These are phyloP conservation scores for Julus scandinavius DNA, from an alignment of 2,888 invertebrate species.

Conservation along the genomic window DNA sequence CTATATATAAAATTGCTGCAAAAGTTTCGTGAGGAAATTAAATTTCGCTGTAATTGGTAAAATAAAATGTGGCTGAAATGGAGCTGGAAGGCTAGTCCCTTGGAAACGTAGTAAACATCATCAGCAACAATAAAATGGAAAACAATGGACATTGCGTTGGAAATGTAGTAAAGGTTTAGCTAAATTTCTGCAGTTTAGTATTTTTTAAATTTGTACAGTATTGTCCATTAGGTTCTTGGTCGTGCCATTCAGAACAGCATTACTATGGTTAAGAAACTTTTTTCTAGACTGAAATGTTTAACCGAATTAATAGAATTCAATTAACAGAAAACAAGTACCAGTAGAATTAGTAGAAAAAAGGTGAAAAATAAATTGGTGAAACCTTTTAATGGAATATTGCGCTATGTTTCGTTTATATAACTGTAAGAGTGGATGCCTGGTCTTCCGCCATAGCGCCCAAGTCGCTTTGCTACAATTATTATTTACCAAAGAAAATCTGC, in stretches of 20 bases:
- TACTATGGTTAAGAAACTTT: not conserved
- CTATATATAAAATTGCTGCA: too few relatives aligned
- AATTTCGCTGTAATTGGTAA: too few relatives aligned
- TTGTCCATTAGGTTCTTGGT: not conserved
- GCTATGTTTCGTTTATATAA: not conserved
- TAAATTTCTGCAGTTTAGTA: not conserved
- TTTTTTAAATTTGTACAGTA: not conserved
- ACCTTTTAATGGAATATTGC: not conserved
- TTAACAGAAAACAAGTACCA: not conserved
- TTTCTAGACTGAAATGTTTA: not conserved
- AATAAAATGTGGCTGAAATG: too few relatives aligned
- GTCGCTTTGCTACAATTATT: not conserved
- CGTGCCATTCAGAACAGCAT: not conserved
- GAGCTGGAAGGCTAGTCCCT: too few relatives aligned
- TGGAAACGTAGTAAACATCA: not conserved
- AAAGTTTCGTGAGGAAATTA: too few relatives aligned
- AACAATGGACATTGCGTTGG: not conserved
- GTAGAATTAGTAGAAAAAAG: not conserved
- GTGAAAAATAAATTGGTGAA: not conserved
- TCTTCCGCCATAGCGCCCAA: not conserved
- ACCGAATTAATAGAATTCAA: not conserved
- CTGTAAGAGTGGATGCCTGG: not conserved
- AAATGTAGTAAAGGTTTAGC: not conserved
- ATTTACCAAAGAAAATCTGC: conserved; percentile 6
- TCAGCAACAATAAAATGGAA: not conserved